Evolutionary conservation across 2,888 invertebrate genomes (phyloP).

Genomic region (Drosophila quinaria): DNA sequence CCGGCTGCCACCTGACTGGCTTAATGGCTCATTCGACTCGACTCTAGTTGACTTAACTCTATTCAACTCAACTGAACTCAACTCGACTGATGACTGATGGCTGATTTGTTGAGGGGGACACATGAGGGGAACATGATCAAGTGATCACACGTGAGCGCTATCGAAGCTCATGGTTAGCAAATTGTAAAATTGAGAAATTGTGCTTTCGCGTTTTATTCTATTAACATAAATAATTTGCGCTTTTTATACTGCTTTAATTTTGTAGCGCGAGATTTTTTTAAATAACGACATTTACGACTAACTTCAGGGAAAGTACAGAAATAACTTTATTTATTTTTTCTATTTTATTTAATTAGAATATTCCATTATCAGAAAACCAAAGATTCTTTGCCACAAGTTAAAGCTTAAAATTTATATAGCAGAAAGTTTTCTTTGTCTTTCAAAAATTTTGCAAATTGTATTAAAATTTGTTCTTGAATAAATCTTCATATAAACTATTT

Average conservation of each 20-base stretch:
- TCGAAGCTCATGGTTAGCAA: constrained; percentile 46
- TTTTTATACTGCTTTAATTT: constrained; percentile 30
- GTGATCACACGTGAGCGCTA: constrained; percentile 76
- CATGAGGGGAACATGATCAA: constrained; percentile 61
- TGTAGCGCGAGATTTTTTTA: not conserved
- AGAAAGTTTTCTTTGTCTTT: not conserved
- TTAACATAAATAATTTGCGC: constrained; percentile 39
- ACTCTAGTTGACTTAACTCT: not conserved
- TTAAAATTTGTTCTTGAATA: not conserved
- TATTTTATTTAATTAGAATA: not conserved
- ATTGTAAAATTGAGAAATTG: constrained; percentile 28
- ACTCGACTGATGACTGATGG: constrained; percentile 5
- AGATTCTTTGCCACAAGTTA: too few species aligned
- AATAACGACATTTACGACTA: not conserved
- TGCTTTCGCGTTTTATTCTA: constrained; percentile 20
- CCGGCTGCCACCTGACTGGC: not conserved
- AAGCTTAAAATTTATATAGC: not conserved
- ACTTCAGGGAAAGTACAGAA: not conserved
- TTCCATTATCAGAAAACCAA: too few species aligned
- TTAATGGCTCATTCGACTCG: not conserved
- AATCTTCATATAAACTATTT: too few species aligned
- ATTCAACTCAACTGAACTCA: not conserved
- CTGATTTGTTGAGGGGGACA: constrained; percentile 40
- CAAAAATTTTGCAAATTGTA: not conserved
- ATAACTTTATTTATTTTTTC: not conserved